phyloP scores from a whole-genome alignment of 1,140 invertebrate genomes.

The Parapsyche elsis region DNA sequence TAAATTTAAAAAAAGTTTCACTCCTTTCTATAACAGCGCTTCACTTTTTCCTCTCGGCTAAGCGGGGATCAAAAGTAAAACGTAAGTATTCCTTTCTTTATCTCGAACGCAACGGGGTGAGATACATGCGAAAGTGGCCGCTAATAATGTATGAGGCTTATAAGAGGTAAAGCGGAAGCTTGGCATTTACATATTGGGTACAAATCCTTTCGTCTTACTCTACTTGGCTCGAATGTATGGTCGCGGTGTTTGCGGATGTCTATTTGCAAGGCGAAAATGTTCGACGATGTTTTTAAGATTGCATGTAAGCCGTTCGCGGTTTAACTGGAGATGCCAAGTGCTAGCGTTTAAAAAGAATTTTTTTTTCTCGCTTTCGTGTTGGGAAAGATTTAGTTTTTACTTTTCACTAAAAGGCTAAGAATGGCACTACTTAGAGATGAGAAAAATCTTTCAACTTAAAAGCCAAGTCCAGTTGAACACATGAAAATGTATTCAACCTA shows the following conservation, averaged over 20 bases:
- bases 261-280: slow-evolving; percentile 17
- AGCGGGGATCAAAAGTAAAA: not conserved
- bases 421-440: too few species aligned
- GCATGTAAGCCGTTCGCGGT: not conserved
- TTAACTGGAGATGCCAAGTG: not conserved
- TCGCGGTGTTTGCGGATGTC: not conserved
- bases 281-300: not conserved
- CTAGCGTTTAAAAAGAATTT: not conserved
- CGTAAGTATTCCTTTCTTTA: not conserved
- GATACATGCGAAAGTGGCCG: not conserved
- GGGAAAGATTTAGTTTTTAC: too few species aligned
- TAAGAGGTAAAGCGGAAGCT: slow-evolving; percentile 18
- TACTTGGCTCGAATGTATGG: too few species aligned
- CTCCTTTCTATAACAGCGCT: too few species aligned
- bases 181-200: slow-evolving; percentile 35
- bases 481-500: too few species aligned
- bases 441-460: too few species aligned
- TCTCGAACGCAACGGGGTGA: not conserved
- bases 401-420: too few species aligned
- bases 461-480: too few species aligned
- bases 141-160: slow-evolving; percentile 29
- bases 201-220: not conserved
- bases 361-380: not conserved
- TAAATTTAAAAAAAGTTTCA: not conserved
- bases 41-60: not conserved